Conservation (phyloP, 2,888 invertebrate species). For the Aleiodes alternator region DNA sequence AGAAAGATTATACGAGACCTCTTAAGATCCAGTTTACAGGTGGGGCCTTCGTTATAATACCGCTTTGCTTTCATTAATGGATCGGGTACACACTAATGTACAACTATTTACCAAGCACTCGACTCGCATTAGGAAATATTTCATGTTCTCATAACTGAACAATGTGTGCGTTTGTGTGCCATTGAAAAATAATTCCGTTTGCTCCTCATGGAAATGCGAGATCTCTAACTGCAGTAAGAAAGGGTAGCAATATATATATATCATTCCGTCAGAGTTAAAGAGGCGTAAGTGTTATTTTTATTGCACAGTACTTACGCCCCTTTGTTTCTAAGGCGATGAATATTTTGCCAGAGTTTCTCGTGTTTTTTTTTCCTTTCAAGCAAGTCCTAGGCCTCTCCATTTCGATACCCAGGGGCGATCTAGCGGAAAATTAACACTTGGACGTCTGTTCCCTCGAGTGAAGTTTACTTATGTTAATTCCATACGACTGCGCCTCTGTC, state of each 20-base stretch:
- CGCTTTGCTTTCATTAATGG: conserved; percentile 69
- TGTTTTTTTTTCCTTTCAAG: background rate
- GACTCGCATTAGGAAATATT: conserved; percentile 62
- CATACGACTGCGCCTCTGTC: conserved; percentile 56
- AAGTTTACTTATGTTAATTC: conserved; percentile 73
- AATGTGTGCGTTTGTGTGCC: conserved; percentile 27
- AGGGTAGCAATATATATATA: no score
- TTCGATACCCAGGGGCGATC: conserved; percentile 42
- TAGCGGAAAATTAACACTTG: conserved; percentile 72
- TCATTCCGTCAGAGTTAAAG: no score
- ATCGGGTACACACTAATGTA: conserved; percentile 67
- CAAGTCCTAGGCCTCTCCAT: no score
- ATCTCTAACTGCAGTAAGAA: conserved; percentile 35
- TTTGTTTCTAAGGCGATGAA: no score
- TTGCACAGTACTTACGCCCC: no score
- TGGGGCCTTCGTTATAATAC: conserved; percentile 25
- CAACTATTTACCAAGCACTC: conserved; percentile 69
- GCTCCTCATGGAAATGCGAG: conserved; percentile 34
- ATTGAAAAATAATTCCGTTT: conserved; percentile 11
- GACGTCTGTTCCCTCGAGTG: conserved; percentile 59
- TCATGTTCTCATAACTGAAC: conserved; percentile 48
- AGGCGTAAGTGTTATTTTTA: no score
- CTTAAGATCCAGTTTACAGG: conserved; percentile 31
- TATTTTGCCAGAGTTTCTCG: conserved; percentile 57
- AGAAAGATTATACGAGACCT: conserved; percentile 1